phyloP scores from a whole-genome alignment of 2,888 invertebrate genomes.

The Drosophila pegasa region DNA sequence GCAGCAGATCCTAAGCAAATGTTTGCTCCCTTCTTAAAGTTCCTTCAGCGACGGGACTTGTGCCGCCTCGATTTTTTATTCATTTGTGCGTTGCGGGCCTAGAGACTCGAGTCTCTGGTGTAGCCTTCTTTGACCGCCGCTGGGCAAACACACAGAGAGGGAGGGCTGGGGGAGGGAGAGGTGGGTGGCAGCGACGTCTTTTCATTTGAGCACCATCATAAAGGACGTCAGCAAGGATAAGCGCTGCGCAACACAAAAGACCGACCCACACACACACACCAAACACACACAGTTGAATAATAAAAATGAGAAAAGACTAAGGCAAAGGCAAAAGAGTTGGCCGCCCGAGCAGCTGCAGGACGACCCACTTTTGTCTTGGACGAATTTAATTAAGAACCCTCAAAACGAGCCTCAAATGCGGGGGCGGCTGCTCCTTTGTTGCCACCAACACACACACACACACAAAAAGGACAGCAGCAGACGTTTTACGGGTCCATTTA shows the following conservation, averaged over 20 bases:
- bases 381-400: slow-evolving; percentile 79
- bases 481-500: slow-evolving; percentile 21
- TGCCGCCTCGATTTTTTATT: slow-evolving; percentile 30
- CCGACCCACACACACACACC: slow-evolving; percentile 27
- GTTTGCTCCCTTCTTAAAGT: slow-evolving; percentile 41
- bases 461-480: slow-evolving; percentile 41
- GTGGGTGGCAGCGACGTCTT: slow-evolving; percentile 46
- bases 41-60: slow-evolving; percentile 20
- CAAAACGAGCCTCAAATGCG: slow-evolving; percentile 55
- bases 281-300: slow-evolving; percentile 11
- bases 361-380: slow-evolving; percentile 69
- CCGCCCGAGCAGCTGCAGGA: background rate
- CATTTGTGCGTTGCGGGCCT: slow-evolving; percentile 41
- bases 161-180: background rate
- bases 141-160: slow-evolving; percentile 54
- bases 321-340: slow-evolving; percentile 17
- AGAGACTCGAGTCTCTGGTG: slow-evolving; percentile 2
- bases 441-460: background rate
- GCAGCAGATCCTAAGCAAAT: slow-evolving; percentile 8
- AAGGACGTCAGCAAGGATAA: slow-evolving; percentile 70
- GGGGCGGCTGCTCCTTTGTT: slow-evolving; percentile 44
- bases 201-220: slow-evolving; percentile 60
- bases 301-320: slow-evolving; percentile 16
- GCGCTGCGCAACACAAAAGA: slow-evolving; percentile 61
- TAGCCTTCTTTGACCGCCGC: slow-evolving; percentile 68